Conservation (phyloP, 2,888 invertebrate species). For the Ephialtes manifestator region DNA sequence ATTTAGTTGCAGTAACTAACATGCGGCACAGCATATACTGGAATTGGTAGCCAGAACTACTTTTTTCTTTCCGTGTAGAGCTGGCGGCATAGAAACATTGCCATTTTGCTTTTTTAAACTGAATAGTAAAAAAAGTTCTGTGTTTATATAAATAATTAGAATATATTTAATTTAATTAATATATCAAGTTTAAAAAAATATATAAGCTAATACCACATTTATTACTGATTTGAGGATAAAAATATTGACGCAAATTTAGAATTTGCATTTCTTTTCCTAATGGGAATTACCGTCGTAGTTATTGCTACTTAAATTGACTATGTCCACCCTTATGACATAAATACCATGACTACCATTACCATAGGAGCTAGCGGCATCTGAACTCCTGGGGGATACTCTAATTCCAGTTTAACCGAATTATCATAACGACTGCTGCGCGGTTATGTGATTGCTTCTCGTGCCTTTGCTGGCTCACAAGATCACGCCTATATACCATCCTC, state of each 20-base stretch:
- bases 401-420: slow-evolving; percentile 80
- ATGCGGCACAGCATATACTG: too few relatives aligned
- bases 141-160: too few relatives aligned
- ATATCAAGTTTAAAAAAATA: too few relatives aligned
- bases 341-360: slow-evolving; percentile 2
- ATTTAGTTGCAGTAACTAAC: too few relatives aligned
- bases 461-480: slow-evolving; percentile 15
- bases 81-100: too few relatives aligned
- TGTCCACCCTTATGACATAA: not conserved
- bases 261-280: not conserved
- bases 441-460: slow-evolving; percentile 8
- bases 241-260: not conserved
- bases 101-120: too few relatives aligned
- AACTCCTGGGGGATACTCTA: slow-evolving; percentile 73
- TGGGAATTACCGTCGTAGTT: not conserved
- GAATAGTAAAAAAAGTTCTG: too few relatives aligned
- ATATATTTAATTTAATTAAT: too few relatives aligned
- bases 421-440: slow-evolving; percentile 74
- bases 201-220: too few relatives aligned
- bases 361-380: not conserved
- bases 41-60: too few relatives aligned
- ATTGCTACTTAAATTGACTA: not conserved
- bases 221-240: not conserved
- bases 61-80: too few relatives aligned
- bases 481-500: slow-evolving; percentile 29